Percentiles rank a stretch among this genome's conserved stretches.
These are phyloP conservation scores for Chrysomela aeneicollis DNA, from an alignment of 2,888 invertebrate genomes.

Conservation along the genomic window DNA sequence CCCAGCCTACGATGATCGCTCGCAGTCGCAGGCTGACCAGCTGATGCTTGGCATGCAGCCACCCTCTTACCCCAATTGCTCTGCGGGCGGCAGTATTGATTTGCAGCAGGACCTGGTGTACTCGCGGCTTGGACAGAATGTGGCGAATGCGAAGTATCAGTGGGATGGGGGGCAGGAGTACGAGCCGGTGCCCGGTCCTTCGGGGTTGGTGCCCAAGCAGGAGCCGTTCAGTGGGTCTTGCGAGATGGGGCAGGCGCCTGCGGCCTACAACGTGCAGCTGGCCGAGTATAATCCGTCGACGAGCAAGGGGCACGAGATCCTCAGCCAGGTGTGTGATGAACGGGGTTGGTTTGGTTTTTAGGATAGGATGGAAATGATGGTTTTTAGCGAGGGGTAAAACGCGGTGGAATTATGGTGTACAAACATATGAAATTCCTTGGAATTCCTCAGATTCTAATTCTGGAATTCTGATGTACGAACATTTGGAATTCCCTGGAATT, in stretches of 20 bases:
- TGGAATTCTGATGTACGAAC: too few relatives aligned
- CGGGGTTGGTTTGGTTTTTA: too few relatives aligned
- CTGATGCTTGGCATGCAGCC: constrained; percentile 70
- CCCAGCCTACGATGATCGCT: constrained; percentile 72
- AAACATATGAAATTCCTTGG: too few relatives aligned
- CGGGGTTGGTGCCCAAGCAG: constrained; percentile 76
- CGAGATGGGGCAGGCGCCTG: constrained; percentile 52
- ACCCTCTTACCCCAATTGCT: constrained; percentile 69
- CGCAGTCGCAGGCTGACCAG: constrained; percentile 68
- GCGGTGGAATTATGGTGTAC: too few relatives aligned
- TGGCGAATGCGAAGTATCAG: constrained; percentile 70
- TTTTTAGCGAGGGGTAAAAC: too few relatives aligned
- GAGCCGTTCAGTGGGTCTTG: constrained; percentile 64
- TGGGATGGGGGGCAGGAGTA: constrained; percentile 71
- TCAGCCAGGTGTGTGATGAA: too few relatives aligned
- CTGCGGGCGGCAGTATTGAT: constrained; percentile 60
- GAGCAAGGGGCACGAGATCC: constrained; percentile 93
- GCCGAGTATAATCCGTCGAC: constrained; percentile 95
- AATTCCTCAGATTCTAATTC: too few relatives aligned
- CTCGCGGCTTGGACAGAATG: constrained; percentile 63
- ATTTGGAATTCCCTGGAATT: too few relatives aligned
- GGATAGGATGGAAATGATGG: too few relatives aligned
- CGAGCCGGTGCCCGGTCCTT: constrained; percentile 66
- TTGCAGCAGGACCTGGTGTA: constrained; percentile 67
- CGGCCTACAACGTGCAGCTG: constrained; percentile 71